Percentiles rank a stretch among this genome's conserved stretches.
phyloP scores from a whole-genome alignment of 1,140 invertebrate species.

The Leptestheria dahalacensis region DNA sequence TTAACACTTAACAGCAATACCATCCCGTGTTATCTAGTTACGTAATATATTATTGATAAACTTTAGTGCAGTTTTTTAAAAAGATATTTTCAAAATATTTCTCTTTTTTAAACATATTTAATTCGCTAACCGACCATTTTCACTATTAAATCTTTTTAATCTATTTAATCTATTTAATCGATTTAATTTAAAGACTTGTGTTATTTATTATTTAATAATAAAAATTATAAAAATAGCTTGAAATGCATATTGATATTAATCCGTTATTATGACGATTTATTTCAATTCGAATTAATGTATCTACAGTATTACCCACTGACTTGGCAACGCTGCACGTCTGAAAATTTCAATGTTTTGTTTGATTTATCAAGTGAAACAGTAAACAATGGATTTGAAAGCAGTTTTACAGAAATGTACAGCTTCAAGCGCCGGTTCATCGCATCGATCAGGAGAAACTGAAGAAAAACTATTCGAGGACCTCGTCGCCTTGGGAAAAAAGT shows the following conservation, averaged over 20 bases:
- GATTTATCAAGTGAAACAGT: constrained; percentile 3
- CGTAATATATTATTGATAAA: too few species aligned
- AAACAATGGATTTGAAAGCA: not conserved
- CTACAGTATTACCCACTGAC: not conserved
- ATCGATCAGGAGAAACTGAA: too few species aligned
- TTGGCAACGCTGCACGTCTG: not conserved
- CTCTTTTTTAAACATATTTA: too few species aligned
- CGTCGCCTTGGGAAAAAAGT: too few species aligned
- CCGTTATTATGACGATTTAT: not conserved
- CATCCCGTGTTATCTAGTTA: too few species aligned
- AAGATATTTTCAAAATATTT: too few species aligned
- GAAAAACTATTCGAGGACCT: too few species aligned
- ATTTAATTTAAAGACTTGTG: not conserved
- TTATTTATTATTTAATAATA: not conserved
- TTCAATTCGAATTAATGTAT: not conserved
- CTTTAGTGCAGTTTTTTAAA: too few species aligned
- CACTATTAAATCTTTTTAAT: too few species aligned
- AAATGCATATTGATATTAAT: not conserved
- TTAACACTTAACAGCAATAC: too few species aligned
- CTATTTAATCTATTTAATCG: not conserved
- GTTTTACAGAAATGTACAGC: not conserved
- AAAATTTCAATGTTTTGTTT: not conserved
- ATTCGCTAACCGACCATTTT: too few species aligned
- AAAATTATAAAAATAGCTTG: constrained; percentile 4
- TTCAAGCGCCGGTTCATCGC: too few species aligned